These are phyloP conservation scores for Mormyrops boulengeri DNA, from an alignment of 2,797 vertebrate genomes.

Conservation along the genomic window DNA sequence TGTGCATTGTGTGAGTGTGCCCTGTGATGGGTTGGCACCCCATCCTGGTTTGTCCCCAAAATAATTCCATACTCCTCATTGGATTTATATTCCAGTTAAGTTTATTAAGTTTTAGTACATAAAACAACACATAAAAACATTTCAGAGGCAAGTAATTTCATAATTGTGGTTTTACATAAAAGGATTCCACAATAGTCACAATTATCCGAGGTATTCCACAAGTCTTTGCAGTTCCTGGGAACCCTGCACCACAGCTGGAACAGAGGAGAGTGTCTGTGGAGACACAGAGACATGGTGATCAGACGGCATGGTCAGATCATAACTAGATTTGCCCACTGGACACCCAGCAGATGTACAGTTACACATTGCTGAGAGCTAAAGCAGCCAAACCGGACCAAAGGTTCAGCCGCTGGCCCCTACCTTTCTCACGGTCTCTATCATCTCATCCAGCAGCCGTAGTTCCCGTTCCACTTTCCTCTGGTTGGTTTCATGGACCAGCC, in stretches of 20 bases:
- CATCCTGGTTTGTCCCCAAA: neutral
- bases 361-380: neutral
- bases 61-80: neutral
- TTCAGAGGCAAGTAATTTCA: neutral
- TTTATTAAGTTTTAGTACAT: neutral
- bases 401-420: conserved; percentile 39
- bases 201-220: conserved; percentile 56
- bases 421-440: conserved; percentile 61
- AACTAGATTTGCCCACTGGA: neutral
- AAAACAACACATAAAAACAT: neutral
- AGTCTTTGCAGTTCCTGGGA: conserved; percentile 56
- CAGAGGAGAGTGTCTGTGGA: conserved; percentile 55
- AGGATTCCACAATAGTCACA: neutral
- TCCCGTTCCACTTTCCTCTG: conserved; percentile 62
- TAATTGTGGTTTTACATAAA: neutral
- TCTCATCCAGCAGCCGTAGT: conserved; percentile 57
- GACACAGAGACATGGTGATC: neutral
- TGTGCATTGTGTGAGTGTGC: neutral
- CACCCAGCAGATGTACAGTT: neutral
- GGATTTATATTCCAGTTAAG: neutral
- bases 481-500: conserved; percentile 61
- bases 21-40: neutral
- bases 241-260: conserved; percentile 53
- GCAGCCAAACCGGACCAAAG: neutral
- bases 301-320: neutral